Base-by-base conservation (phyloP, 2,888 invertebrate genomes). In the Nomada fucata region DNA sequence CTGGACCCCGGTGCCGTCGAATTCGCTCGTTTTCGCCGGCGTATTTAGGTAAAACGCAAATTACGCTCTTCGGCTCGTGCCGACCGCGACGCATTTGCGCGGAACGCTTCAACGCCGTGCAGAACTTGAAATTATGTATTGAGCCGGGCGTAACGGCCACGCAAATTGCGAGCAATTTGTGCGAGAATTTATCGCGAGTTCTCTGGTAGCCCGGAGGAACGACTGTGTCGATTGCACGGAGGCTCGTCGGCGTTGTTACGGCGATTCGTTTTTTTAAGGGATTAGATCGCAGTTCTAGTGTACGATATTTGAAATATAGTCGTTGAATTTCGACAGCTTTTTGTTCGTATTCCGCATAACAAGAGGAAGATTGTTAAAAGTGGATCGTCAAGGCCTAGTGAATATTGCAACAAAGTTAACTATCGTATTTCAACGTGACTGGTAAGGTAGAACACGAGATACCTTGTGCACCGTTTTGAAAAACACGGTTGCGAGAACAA, bases 61-160 rank as follows among this genome's bases (percentile, higher is more conserved):
- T 85, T 83, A 74, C 65, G 53, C 67, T 55, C 68, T 65, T 69
- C 72, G 20, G 29, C 13, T 11, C 26, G 50, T 11, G 26, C 55
- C 20, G 65, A 64, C 63, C 71, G 53, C 57, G 23, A 26, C 47
- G 68, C 86, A 84, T 84, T 82, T 83, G 69, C 76, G 50, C 63
- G 69, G 29, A n/a, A 71, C 61, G 71, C 44, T 69, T 71, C 50
- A 65, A 44, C 61, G 50, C 36, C 20, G 42, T 20, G 23, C 64
- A 36, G 57, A 76, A 83, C 74, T 80, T 79, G 60, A 75, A 85
- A 81, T 81, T 79, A 79, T 53, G 83, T 71, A 83, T 85, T 61
- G 61, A 23, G 59, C 44, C 5, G 13, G 23, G 36, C 20, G 42
- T 52, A 50, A 61, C 74, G 44, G 73, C 76, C 47, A 44, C 47